Evolutionary conservation across 53 echinoderm and acorn worm genomes (phyloP), one percentile per base, ranked within the genome.

Genomic region (Patiria pectinifera): DNA sequence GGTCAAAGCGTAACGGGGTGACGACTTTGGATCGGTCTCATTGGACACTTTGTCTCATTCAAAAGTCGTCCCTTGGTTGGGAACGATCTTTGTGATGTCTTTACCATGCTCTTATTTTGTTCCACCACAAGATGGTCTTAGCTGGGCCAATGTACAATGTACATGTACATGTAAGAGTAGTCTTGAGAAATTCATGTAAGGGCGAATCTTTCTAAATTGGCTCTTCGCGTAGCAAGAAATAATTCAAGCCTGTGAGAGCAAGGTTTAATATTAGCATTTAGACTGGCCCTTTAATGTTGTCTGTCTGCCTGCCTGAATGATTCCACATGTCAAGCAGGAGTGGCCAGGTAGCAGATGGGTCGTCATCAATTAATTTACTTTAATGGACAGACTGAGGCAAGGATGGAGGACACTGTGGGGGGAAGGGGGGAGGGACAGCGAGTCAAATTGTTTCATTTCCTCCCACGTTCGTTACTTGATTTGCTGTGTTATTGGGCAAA

Each of bases 261-360:
- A 23, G 49, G 21, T 76, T 76, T 76, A n/a, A 76, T 45, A 19
- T 19, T 19, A 85, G 69, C 74, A 24, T 4, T 21, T 74, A 23
- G 46, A 85, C 24, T 19, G 71, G 48, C 87, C 87, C 87, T 78
- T 87, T 77, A 87, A 87, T 58, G 48, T 9, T 87, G 62, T 48
- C 48, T 72, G 75, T n/a, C 48, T 75, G 45, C 86, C 53, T 78
- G 49, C 86, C 53, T 78, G 49, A 76, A 26, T 61, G 77, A 24
- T 78, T 77, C 22, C 48, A 86, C 58, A 71, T 45, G 86, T 24
- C 70, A 89, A 59, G 78, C 89, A 89, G 78, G 24, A 80, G n/a
- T 63, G 69, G 7, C 45, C 66, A 23, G 63, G 90, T 90, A 90
- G 90, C 90, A 90, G 90, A 90, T 90, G 90, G 90, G 81, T 45